phyloP scores from a whole-genome alignment of 1,140 invertebrate species.

The Teleopsis dalmanni region DNA sequence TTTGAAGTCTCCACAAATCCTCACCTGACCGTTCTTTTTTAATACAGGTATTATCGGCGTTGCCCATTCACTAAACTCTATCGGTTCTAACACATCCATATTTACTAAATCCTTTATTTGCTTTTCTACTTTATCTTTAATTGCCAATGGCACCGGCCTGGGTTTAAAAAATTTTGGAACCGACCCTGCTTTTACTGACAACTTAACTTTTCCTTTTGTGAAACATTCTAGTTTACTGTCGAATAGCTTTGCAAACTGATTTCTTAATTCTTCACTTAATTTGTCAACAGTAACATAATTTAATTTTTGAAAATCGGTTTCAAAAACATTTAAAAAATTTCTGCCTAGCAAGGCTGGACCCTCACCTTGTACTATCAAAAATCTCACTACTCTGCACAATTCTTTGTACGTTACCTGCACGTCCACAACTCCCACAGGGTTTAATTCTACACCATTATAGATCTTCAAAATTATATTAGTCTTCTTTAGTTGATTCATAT shows the following conservation, averaged over 20 bases:
- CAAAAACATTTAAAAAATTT: not conserved
- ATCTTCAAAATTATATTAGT: too few species aligned
- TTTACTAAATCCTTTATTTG: not conserved
- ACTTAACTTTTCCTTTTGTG: not conserved
- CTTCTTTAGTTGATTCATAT: too few species aligned
- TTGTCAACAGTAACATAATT: not conserved
- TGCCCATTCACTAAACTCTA: not conserved
- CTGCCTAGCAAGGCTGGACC: not conserved
- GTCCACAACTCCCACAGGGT: too few species aligned
- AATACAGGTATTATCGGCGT: constrained; percentile 4
- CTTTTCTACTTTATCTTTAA: not conserved
- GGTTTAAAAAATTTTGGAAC: constrained; percentile 5
- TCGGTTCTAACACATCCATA: not conserved
- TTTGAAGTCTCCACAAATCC: constrained; percentile 7
- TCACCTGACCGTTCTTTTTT: constrained; percentile 1
- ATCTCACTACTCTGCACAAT: too few species aligned
- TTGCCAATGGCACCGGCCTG: not conserved
- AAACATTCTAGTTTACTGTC: not conserved
- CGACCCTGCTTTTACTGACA: not conserved
- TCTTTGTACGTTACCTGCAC: too few species aligned
- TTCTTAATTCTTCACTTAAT: not conserved
- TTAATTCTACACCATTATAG: too few species aligned
- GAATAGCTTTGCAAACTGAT: not conserved
- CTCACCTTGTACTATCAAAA: too few species aligned
- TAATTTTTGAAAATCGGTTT: not conserved